phyloP scores from a whole-genome alignment of 2,888 invertebrate species.

The Nasonovia ribisnigri region DNA sequence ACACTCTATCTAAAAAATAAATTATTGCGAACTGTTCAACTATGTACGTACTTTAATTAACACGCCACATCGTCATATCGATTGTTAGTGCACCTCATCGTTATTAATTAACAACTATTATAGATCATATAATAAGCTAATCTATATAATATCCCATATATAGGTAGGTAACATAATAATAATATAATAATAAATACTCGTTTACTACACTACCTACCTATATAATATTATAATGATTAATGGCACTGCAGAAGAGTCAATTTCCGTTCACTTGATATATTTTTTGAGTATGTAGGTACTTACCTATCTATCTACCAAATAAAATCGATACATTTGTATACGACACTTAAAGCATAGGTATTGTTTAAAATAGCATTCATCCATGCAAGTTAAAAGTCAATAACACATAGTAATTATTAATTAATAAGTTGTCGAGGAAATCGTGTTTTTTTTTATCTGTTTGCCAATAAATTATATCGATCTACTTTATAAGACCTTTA shows the following conservation, averaged over 20 bases:
- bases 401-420: not conserved
- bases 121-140: not conserved
- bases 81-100: not conserved
- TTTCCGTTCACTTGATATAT: not conserved
- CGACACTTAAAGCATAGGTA: not conserved
- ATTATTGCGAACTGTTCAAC: not conserved
- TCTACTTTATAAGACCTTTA: too few species aligned
- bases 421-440: not conserved
- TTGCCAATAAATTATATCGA: too few species aligned
- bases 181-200: not conserved
- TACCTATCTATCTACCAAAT: not conserved
- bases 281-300: not conserved
- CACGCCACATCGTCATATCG: not conserved
- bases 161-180: not conserved
- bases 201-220: not conserved
- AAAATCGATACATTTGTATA: not conserved
- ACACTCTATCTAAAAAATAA: not conserved
- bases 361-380: not conserved
- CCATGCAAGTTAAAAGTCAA: not conserved
- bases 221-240: conserved; percentile 15
- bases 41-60: not conserved
- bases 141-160: not conserved
- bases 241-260: not conserved
- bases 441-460: too few species aligned
- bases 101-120: not conserved